Percentiles rank a stretch among this genome's conserved stretches.
phyloP scores from a whole-genome alignment of 2,888 invertebrate genomes.

The Hyppa rectilinea region DNA sequence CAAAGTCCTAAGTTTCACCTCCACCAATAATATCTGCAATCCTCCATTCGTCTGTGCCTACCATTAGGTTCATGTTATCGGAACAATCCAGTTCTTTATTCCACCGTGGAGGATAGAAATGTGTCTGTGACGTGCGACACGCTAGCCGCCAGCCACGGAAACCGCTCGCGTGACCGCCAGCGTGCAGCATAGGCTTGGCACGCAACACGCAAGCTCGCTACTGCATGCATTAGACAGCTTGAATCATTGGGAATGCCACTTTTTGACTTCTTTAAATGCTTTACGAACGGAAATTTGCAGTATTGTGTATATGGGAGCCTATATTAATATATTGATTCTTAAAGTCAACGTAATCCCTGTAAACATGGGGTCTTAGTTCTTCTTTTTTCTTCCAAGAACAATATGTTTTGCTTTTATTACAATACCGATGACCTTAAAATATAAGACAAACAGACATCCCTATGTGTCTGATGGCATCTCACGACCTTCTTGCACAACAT shows the following conservation, averaged over 20 bases:
- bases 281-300: slow-evolving; percentile 1
- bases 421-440: not conserved
- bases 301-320: slow-evolving; percentile 3
- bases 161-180: slow-evolving; percentile 65
- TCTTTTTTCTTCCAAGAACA: not conserved
- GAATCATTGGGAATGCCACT: slow-evolving; percentile 62
- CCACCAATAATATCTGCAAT: slow-evolving; percentile 5
- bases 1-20: not conserved
- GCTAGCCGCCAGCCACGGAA: slow-evolving; percentile 68
- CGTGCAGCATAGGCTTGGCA: slow-evolving; percentile 56
- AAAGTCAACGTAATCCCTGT: slow-evolving; percentile 1
- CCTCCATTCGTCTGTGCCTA: slow-evolving; percentile 44
- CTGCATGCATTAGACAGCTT: slow-evolving; percentile 49
- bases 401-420: slow-evolving; percentile 1
- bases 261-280: slow-evolving; percentile 21
- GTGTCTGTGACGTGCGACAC: slow-evolving; percentile 78
- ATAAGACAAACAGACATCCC: slow-evolving; percentile 1
- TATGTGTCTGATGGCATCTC: slow-evolving; percentile 11
- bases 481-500: slow-evolving; percentile 29
- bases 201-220: slow-evolving; percentile 61
- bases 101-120: slow-evolving; percentile 72
- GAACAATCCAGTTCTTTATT: slow-evolving; percentile 64
- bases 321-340: slow-evolving; percentile 5
- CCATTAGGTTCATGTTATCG: slow-evolving; percentile 61
- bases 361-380: not conserved